Percentiles rank a stretch among this genome's conserved stretches.
Conservation (phyloP, 37 sponge, comb jelly and placozoan species). For the Oscarella lobularis region DNA sequence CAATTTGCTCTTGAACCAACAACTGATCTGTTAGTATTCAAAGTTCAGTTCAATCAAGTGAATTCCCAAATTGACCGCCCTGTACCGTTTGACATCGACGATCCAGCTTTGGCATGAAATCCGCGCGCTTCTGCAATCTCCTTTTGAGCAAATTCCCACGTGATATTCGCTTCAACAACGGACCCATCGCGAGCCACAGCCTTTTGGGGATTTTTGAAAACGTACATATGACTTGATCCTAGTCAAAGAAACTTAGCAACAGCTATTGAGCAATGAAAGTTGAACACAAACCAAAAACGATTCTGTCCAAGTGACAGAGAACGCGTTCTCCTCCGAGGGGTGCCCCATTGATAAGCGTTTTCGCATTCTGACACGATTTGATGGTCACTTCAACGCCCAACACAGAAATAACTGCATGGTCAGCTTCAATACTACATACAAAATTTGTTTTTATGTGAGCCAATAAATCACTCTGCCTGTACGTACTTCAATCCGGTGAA, state of each 20-base stretch:
- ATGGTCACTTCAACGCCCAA: conserved; percentile 10
- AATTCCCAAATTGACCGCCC: neutral
- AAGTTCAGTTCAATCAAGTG: neutral
- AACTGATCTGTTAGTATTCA: conserved; percentile 17
- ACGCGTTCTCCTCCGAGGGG: conserved; percentile 19
- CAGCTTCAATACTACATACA: conserved; percentile 22
- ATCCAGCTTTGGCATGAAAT: conserved; percentile 5
- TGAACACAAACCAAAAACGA: conserved; percentile 15
- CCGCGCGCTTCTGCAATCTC: conserved; percentile 25
- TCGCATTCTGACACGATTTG: conserved; percentile 14
- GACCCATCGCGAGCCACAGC: conserved; percentile 5
- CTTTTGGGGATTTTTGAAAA: conserved; percentile 22
- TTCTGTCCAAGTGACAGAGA: conserved; percentile 15
- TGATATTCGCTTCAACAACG: conserved; percentile 19
- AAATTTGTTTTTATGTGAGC: no score
- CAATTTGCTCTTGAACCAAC: conserved; percentile 26
- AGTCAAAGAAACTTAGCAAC: neutral
- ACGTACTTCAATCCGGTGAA: neutral
- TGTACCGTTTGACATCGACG: conserved; percentile 11
- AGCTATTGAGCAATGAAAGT: neutral
- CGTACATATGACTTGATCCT: conserved; percentile 22
- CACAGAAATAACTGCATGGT: conserved; percentile 32
- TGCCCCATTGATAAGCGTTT: conserved; percentile 23
- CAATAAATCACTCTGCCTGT: neutral
- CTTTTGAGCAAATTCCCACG: conserved; percentile 36